phyloP scores from a whole-genome alignment of 2,888 invertebrate genomes.

The Agrenia bidenticulata region DNA sequence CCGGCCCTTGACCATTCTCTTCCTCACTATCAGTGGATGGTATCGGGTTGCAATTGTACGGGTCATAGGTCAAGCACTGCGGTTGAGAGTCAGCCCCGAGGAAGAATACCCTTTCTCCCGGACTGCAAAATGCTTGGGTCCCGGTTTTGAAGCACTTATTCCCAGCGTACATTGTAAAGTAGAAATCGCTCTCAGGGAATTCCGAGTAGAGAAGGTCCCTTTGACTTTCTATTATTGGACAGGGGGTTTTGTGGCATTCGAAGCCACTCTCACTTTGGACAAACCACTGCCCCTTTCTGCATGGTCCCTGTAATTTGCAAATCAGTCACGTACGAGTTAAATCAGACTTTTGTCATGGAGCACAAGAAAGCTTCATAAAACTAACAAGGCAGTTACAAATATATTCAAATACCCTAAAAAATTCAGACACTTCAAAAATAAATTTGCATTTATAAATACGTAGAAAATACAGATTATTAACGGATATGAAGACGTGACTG shows the following conservation, averaged over 20 bases:
- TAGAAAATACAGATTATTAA: no score
- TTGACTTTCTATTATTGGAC: conserved; percentile 33
- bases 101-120: conserved; percentile 30
- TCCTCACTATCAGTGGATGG: not conserved
- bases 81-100: conserved; percentile 26
- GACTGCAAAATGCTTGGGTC: conserved; percentile 36
- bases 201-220: conserved; percentile 24
- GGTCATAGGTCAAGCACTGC: conserved; percentile 30
- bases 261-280: conserved; percentile 25
- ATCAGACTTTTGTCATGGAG: no score
- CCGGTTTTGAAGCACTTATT: conserved; percentile 36
- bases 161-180: conserved; percentile 27
- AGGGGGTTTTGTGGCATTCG: conserved; percentile 41
- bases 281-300: conserved; percentile 39
- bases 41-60: conserved; percentile 29
- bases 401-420: no score
- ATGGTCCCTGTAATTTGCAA: conserved; percentile 43
- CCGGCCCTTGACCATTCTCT: conserved; percentile 23
- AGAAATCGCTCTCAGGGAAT: conserved; percentile 33
- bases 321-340: no score
- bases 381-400: no score
- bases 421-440: no score
- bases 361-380: no score
- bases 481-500: no score
- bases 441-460: no score